These are phyloP conservation scores for Pseudobourletiella spinata DNA, from an alignment of 1,140 invertebrate genomes.

Conservation along the genomic window DNA sequence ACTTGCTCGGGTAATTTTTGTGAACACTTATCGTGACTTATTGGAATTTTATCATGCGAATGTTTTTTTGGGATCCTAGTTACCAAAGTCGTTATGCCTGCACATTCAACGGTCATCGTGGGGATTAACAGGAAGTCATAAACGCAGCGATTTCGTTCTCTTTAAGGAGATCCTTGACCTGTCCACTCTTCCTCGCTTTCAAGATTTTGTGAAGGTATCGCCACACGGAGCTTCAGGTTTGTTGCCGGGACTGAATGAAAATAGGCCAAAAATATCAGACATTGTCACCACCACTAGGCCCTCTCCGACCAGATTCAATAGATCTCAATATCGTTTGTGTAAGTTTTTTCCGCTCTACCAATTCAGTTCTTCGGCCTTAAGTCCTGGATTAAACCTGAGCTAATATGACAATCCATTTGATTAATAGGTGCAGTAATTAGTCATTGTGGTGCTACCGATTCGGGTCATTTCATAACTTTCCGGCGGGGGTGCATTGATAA, in stretches of 20 bases:
- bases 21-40: neutral
- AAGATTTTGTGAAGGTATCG: neutral
- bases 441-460: constrained; percentile 72
- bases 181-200: constrained; percentile 37
- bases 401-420: neutral
- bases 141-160: constrained; percentile 72
- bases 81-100: constrained; percentile 70
- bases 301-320: constrained; percentile 38
- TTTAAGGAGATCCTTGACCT: constrained; percentile 69
- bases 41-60: neutral
- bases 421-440: constrained; percentile 62
- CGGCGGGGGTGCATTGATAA: constrained; percentile 50
- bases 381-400: too few species aligned
- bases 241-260: neutral
- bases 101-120: constrained; percentile 80
- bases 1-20: constrained; percentile 63
- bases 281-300: too few species aligned
- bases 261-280: constrained; percentile 20
- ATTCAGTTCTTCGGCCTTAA: too few species aligned
- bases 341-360: neutral
- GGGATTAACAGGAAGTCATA: constrained; percentile 61
- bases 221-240: neutral
- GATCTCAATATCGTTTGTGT: constrained; percentile 10
- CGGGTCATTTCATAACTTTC: constrained; percentile 88
- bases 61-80: constrained; percentile 41